phyloP scores from a whole-genome alignment of 2,113 vertebrate species.

The Lipotes vexillifer region DNA sequence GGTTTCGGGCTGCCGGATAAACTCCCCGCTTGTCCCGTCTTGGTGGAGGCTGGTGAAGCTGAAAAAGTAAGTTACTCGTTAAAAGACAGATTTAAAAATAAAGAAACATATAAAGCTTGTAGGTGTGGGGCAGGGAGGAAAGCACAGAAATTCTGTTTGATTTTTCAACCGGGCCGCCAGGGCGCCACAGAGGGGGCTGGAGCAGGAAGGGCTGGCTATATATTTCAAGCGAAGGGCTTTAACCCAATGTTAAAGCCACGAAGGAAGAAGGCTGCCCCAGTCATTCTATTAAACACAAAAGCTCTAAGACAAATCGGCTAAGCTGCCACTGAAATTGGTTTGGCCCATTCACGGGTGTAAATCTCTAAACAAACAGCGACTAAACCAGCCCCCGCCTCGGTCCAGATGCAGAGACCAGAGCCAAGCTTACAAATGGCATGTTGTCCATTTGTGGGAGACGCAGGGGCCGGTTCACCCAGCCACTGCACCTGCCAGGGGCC shows the following conservation, averaged over 20 bases:
- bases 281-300: constrained; percentile 15
- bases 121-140: not conserved
- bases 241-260: not conserved
- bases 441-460: not conserved
- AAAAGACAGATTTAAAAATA: constrained; percentile 26
- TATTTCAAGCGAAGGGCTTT: not conserved
- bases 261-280: not conserved
- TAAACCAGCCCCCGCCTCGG: not conserved
- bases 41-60: constrained; percentile 93
- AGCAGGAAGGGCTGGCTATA: fast-evolving
- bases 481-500: not conserved
- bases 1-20: constrained; percentile 92
- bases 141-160: too few species aligned
- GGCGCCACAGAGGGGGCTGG: fast-evolving
- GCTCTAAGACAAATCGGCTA: constrained; percentile 46
- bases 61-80: constrained; percentile 67
- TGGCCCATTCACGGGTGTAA: constrained; percentile 29
- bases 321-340: constrained; percentile 40
- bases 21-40: constrained; percentile 88
- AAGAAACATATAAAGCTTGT: fast-evolving
- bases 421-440: not conserved
- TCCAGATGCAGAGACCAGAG: not conserved
- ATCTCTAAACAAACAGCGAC: constrained; percentile 43
- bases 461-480: fast-evolving
- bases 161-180: not conserved